Conservation (phyloP, 1,140 invertebrate species). For the Drosophila leontia region DNA sequence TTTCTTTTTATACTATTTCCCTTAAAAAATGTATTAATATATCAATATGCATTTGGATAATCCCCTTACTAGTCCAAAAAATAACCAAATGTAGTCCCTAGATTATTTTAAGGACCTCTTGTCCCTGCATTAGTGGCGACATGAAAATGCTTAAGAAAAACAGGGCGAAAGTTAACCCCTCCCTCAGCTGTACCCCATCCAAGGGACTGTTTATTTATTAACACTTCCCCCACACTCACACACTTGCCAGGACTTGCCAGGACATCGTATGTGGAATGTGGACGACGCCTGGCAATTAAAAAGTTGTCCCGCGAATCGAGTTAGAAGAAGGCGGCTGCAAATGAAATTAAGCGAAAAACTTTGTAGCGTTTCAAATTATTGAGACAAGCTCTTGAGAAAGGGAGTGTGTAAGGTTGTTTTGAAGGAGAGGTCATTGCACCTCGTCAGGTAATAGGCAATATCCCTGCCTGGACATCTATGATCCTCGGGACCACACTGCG, state of each 20-base stretch:
- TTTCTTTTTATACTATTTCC: background rate
- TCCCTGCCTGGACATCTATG: background rate
- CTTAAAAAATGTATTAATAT: background rate
- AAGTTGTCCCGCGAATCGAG: constrained; percentile 71
- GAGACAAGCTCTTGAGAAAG: background rate
- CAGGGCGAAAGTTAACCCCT: background rate
- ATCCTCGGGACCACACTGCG: background rate
- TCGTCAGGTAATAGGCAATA: background rate
- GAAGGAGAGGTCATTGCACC: background rate
- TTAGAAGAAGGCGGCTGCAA: constrained; percentile 66
- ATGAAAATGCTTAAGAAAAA: constrained; percentile 9
- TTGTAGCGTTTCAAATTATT: constrained; percentile 24
- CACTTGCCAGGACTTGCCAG: constrained; percentile 4
- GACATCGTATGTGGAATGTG: constrained; percentile 27
- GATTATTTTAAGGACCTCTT: background rate
- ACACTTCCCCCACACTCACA: background rate
- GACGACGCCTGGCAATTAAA: constrained; percentile 68
- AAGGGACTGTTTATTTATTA: constrained; percentile 10
- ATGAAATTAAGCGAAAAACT: constrained; percentile 73
- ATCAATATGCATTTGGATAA: too few species aligned
- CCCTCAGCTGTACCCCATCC: too few species aligned
- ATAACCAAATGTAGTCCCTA: background rate
- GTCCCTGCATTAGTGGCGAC: background rate
- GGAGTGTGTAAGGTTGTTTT: background rate
- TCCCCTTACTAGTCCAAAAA: background rate